Percentiles rank a stretch among this genome's conserved stretches.
phyloP scores from a whole-genome alignment of 92 coral and sea anemone genomes.

The Umimayanthus kanabou region DNA sequence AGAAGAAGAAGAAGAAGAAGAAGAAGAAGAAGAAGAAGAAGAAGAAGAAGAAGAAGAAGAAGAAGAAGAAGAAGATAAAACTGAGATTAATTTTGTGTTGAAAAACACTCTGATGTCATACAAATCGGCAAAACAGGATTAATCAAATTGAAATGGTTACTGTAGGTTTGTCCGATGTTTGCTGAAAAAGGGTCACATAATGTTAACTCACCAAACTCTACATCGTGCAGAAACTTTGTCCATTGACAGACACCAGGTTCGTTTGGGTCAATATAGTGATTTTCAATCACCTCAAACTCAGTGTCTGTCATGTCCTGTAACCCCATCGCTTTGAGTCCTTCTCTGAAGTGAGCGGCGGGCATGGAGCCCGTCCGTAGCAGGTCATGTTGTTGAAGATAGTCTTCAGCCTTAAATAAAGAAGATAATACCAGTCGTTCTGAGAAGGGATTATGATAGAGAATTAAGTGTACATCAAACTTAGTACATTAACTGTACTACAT shows the following conservation, averaged over 20 bases:
- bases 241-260: neutral
- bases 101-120: no score
- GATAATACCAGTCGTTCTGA: neutral
- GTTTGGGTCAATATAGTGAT: slow-evolving; percentile 2
- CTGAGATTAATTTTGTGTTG: no score
- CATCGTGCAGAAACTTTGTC: slow-evolving; percentile 34
- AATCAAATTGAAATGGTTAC: neutral
- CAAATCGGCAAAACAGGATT: neutral
- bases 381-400: slow-evolving; percentile 23
- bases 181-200: neutral
- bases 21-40: no score
- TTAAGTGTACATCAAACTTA: neutral
- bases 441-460: neutral
- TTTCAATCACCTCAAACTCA: slow-evolving; percentile 24
- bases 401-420: slow-evolving; percentile 20
- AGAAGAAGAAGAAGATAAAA: no score
- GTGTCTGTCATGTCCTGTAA: neutral
- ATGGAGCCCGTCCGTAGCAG: slow-evolving; percentile 10
- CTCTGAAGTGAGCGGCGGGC: slow-evolving; percentile 10
- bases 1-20: no score
- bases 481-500: neutral
- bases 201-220: slow-evolving; percentile 20
- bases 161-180: neutral
- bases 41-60: no score
- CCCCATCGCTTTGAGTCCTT: slow-evolving; percentile 31